Evolutionary conservation across 2,113 vertebrate species (phyloP), one percentile per base, ranked within the genome.

Genomic region (Ageneiosus marmoratus): DNA sequence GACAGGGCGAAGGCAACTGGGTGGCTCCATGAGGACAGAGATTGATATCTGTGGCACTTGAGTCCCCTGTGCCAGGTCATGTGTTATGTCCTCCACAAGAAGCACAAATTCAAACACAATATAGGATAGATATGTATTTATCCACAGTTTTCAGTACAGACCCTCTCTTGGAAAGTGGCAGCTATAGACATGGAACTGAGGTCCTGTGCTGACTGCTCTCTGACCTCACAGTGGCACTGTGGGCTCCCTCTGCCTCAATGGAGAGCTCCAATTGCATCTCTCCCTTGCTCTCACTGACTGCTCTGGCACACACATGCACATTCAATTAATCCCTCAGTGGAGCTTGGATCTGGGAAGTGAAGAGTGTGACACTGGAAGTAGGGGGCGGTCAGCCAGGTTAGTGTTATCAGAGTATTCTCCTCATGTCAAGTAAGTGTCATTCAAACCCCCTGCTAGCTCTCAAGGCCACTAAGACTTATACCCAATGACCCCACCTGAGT

Each of bases 1-100:
- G 91, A 93, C 92, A 92, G 87, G 88, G 84, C 87, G 84, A 89
- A 89, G 88, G 86, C 90, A 92, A 86, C 80, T 91, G 88, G 84
- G 80, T 50, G 20, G 86, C 51, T 83, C 86, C 79, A 3, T 41
- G 24, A 53, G 73, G 56, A 79, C 29, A 60, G 84, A 84, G 83
- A 86, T 88, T 89, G 82, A 65, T 50, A 48, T 79, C 56, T 79
- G 55, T 79, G 58, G 41, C 56, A 79, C 73, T 41, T 87, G 83
- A 88, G 86, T 89, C 58, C 44, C 86, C 91, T 80, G 84, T 75
- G 89, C 88, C 90, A 93, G 92, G 89, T 88, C 86, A 82, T 86
- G 37, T 53, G 46, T 80, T 79, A 89, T 87, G 88, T 84, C 86
- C 20, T 7, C 65, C 87, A 83, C 84, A 77, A 82, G 80, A 48